phyloP scores from a whole-genome alignment of 2,888 invertebrate genomes.

The Volucella inanis region DNA sequence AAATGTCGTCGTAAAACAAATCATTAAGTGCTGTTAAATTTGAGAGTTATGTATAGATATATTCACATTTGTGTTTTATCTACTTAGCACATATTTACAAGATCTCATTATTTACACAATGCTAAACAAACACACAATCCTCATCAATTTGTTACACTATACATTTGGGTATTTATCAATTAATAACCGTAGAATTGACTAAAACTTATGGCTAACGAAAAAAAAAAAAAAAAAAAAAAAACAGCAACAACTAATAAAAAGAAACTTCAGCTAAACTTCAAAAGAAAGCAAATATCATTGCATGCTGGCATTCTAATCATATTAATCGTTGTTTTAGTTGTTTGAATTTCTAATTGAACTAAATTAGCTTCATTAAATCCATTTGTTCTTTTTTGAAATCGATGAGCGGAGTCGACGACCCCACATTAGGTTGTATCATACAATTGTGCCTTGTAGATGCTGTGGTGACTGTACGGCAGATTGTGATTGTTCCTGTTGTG shows the following conservation, averaged over 20 bases:
- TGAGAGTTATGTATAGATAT: background rate
- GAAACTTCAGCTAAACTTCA: conserved; percentile 18
- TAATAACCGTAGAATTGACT: conserved; percentile 18
- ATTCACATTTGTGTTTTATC: conserved; percentile 38
- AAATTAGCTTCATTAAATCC: conserved; percentile 81
- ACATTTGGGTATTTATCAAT: background rate
- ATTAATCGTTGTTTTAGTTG: conserved; percentile 70
- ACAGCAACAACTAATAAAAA: conserved; percentile 11
- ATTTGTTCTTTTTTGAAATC: conserved; percentile 85
- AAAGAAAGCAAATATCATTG: conserved; percentile 62
- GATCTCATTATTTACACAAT: conserved; percentile 66
- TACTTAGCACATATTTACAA: conserved; percentile 39
- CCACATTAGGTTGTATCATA: conserved; percentile 98
- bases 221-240: background rate
- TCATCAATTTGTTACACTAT: conserved; percentile 43
- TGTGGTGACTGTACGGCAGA: conserved; percentile 85
- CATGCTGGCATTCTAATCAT: conserved; percentile 26
- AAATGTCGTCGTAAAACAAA: conserved; percentile 31
- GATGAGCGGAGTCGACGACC: conserved; percentile 93
- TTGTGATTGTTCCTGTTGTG: conserved; percentile 79
- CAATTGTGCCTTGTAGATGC: conserved; percentile 94
- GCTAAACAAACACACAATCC: conserved; percentile 53
- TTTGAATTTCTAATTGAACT: conserved; percentile 51
- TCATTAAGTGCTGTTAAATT: conserved; percentile 23
- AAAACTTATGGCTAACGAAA: background rate